Evolutionary conservation across 1,140 invertebrate species (phyloP), one percentile per base, ranked within the genome.

Genomic region (Cotesia glomerata): DNA sequence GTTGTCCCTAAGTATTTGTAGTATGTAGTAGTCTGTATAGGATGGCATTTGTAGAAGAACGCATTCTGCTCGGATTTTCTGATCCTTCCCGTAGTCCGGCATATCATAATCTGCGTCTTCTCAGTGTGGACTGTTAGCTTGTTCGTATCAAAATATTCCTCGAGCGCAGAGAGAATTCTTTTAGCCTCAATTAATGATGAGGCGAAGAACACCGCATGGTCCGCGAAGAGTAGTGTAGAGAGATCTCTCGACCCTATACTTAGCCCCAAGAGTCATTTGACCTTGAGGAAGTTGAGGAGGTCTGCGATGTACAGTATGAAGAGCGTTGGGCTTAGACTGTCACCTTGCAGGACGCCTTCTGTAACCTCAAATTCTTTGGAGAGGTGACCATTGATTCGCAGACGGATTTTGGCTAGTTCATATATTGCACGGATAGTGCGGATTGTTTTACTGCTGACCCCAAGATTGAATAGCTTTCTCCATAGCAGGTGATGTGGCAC

Each of bases 61-160:
- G 49, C 8, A 3, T 35, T 32, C 26, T 18, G 3, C 9, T 26
- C 9, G 3, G 5, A 7, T 39, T 39, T 1, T 8, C 36, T 39
- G 36, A 39, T 8, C 9, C 36, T 39, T 39, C 36, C 2, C 36
- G 36, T 7, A 39, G 36, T 8, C 5, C 34, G 14, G 16, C 14
- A 34, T 56, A 68, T 13, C 54, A 80, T 61, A 1, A 79, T 65
- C 56, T 77, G 79, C 8, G 80, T 79, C 74, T 81, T 80, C 2
- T 4, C 34, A 8, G 75, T 52, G 39, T 80, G 77, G 1, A 80
- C 69, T 35, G 61, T 72, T 4, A 81, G 45, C 9, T 70, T 66
- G 11, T 72, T 70, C 11, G 9, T 13, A 0, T 13, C 34, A 61
- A 75, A 78, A 51, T 77, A 81, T 62, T 72, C 67, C 18, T 16